Evolutionary conservation across 1,140 invertebrate species (phyloP), one percentile per base, ranked within the genome.

Genomic region (Caenorhabditis inopinata): DNA sequence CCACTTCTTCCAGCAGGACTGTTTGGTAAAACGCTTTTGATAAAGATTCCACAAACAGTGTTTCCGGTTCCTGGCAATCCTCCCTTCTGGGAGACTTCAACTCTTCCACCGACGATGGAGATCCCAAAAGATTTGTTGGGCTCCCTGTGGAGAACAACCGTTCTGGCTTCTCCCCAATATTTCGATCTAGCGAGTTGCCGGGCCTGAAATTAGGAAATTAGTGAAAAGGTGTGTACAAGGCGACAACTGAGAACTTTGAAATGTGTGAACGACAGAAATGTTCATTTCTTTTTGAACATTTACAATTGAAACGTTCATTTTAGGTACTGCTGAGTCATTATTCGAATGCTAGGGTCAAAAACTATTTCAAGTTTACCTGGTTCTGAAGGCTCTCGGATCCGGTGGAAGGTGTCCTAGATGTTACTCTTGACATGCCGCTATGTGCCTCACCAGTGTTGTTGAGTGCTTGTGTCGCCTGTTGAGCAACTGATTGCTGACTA

Each of bases 81-180:
- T 18, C 89, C 85, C 35, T 88, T 85, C 81, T 90, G 86, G 74
- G 87, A 90, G 77, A 91, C 87, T 84, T 91, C 91, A 85, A 96
- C 94, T 91, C 96, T 95, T 83, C 95, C 95, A 76, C 96, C 95
- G 58, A 99, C 96, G 85, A 99, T 98, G 89, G 94, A 96, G 88
- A 99, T 96, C 1, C 85, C 86, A 51, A 87, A 87, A 25, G 87
- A 87, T 48, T 86, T 92, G 21, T 92, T 92, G 0, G 92, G 92
- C 85, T 94, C 92, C 51, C 94, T 89, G 47, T 91, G 90, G 32
- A 97, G 90, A 78, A 90, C 85, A 5, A 96, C 93, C 2, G 91
- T 90, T 80, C 94, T 91, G 38, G 94, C 92, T 0, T 93, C 92
- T 0, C 95, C 95, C 95, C 95, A 97, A 78, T 95, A 93, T 85